Conservation (phyloP, 2,797 vertebrate genomes). For the Botia almorhae region DNA sequence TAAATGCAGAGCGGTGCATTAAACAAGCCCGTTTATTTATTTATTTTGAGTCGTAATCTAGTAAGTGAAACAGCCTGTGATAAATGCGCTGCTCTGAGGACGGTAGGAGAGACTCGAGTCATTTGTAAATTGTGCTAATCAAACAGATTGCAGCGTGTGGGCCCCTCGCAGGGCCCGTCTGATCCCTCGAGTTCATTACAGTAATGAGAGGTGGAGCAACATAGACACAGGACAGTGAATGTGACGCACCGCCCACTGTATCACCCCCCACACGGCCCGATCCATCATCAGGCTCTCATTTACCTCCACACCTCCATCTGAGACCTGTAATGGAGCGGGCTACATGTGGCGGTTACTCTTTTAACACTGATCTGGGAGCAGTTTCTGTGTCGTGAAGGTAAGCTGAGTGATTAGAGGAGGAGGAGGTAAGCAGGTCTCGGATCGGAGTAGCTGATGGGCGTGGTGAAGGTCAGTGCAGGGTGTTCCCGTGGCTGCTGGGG, state of each 20-base stretch:
- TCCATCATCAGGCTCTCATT: conserved; percentile 55
- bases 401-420: background rate
- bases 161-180: conserved; percentile 46
- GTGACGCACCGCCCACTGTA: conserved; percentile 53
- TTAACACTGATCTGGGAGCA: conserved; percentile 6
- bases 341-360: conserved; percentile 8
- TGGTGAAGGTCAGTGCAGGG: conserved; percentile 5
- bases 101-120: conserved; percentile 52
- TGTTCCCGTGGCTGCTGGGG: conserved; percentile 39
- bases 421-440: conserved; percentile 13
- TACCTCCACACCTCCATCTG: conserved; percentile 41
- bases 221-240: conserved; percentile 38
- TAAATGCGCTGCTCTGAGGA: conserved; percentile 60
- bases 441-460: conserved; percentile 9
- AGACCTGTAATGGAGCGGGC: conserved; percentile 26
- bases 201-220: conserved; percentile 61
- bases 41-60: conserved; percentile 64
- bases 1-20: conserved; percentile 36
- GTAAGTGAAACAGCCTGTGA: conserved; percentile 69
- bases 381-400: background rate
- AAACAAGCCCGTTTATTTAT: conserved; percentile 53
- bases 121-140: conserved; percentile 75
- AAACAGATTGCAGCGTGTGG: conserved; percentile 68
- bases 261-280: conserved; percentile 31
- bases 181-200: conserved; percentile 60